Evolutionary conservation across 1,140 invertebrate species (phyloP), one percentile per base, ranked within the genome.

Genomic region (Drosophila dunni): DNA sequence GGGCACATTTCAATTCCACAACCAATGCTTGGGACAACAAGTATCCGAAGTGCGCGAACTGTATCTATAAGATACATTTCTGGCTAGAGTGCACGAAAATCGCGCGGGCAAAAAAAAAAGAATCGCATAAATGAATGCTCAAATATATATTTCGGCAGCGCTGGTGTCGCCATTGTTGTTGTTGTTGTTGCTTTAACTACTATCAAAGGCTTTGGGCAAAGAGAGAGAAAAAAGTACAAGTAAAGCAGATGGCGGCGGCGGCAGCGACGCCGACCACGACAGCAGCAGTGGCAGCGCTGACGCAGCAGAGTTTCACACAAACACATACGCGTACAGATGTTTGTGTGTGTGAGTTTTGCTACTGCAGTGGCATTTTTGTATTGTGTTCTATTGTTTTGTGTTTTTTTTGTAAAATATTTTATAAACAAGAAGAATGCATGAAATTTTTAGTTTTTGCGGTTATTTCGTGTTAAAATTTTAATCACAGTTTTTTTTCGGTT

Each of bases 51-150:
- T 76, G 82, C 82, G 79, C 83, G 75, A 29, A 29, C 4, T 88
- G 72, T 83, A 83, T 86, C 82, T 79, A 57, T 45, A 76, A 81
- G 82, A 81, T 86, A 86, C 82, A 88, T 86, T 86, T 88, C 81
- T 81, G 78, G 67, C 75, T 72, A 63, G 50, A 86, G 71, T 72
- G 82, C 81, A 74, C 78, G 66, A 78, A 29, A 78, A 60, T 86
- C 60, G 72, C 83, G 83, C 79, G 82, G 82, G 82, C 71, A 85
- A 86, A 71, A 67, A 70, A 84, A 65, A 58, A 77, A 65, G 17
- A 60, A 48, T 81, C 75, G 83, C 79, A 86, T 88, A 86, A 83
- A 86, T 86, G 79, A 86, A 86, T 86, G 76, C 84, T 82, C 48
- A 64, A 79, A 86, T 88, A 88, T 78, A 80, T 79, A 84, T 85